These are phyloP conservation scores for Drosophila hamatofila DNA, from an alignment of 2,888 invertebrate species.

Conservation along the genomic window DNA sequence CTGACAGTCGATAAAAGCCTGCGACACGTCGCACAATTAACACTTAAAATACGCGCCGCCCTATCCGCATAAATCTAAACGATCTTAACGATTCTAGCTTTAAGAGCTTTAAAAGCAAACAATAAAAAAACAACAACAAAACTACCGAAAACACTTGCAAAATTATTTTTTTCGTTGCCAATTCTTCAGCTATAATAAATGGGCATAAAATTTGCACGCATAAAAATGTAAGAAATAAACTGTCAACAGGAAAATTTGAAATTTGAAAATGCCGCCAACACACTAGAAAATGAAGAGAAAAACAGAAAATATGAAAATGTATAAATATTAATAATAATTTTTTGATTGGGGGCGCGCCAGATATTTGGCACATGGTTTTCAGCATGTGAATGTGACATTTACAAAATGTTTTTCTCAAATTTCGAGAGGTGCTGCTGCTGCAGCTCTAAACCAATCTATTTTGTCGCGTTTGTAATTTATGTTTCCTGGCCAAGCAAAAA, in stretches of 20 bases:
- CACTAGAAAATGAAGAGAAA: slow-evolving; percentile 5
- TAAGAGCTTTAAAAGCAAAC: slow-evolving; percentile 32
- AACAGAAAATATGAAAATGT: slow-evolving; percentile 2
- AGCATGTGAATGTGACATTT: slow-evolving; percentile 79
- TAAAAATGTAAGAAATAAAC: slow-evolving; percentile 27
- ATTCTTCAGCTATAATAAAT: slow-evolving; percentile 49
- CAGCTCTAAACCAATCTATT: slow-evolving; percentile 56
- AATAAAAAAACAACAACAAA: slow-evolving; percentile 19
- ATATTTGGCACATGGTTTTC: slow-evolving; percentile 69
- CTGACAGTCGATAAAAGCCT: slow-evolving; percentile 14
- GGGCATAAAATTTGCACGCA: slow-evolving; percentile 66
- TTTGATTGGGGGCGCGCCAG: slow-evolving; percentile 63
- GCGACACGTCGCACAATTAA: slow-evolving; percentile 7
- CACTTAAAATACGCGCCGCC: slow-evolving; percentile 11
- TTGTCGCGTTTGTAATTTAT: slow-evolving; percentile 69
- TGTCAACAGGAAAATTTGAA: slow-evolving; percentile 48
- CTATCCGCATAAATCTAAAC: slow-evolving; percentile 32
- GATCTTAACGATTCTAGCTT: slow-evolving; percentile 41
- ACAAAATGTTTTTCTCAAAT: slow-evolving; percentile 67
- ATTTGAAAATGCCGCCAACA: slow-evolving; percentile 49
- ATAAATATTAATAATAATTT: slow-evolving; percentile 45
- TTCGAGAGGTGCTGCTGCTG: slow-evolving; percentile 37
- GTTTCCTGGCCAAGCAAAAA: slow-evolving; percentile 67
- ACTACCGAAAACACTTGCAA: slow-evolving; percentile 44
- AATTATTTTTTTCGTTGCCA: slow-evolving; percentile 34